A percentile compares a stretch with the other conserved stretches of the same genome.
phyloP scores from a whole-genome alignment of 2,113 vertebrate genomes.

The Oryzias javanicus region DNA sequence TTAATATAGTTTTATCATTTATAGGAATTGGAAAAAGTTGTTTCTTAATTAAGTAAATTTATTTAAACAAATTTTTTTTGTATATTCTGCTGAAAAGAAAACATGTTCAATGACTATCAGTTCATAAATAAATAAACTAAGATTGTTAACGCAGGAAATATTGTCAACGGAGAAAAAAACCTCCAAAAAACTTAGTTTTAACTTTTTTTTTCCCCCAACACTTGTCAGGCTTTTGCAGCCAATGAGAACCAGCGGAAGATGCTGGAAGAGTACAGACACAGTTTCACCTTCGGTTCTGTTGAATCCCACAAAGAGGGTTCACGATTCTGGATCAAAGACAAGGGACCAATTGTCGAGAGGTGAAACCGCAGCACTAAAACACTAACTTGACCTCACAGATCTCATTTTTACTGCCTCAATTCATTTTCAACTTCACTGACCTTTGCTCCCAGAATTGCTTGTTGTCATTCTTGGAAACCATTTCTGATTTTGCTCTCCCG shows the following conservation, averaged over 20 bases:
- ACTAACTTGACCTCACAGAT: background rate
- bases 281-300: constrained; percentile 85
- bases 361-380: constrained; percentile 34
- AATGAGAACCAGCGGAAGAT: constrained; percentile 85
- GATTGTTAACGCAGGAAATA: background rate
- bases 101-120: too few species aligned
- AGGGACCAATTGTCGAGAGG: constrained; percentile 92
- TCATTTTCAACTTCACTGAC: background rate
- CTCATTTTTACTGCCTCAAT: background rate
- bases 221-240: constrained; percentile 77
- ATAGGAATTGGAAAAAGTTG: too few species aligned
- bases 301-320: constrained; percentile 90
- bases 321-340: constrained; percentile 90
- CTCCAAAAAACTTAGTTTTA: background rate
- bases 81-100: too few species aligned
- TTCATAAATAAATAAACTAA: too few species aligned
- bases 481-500: background rate
- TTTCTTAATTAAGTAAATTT: too few species aligned
- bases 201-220: constrained; percentile 1
- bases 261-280: constrained; percentile 82
- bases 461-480: background rate
- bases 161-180: background rate
- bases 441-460: constrained; percentile 1
- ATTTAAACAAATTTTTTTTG: too few species aligned
- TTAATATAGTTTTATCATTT: too few species aligned